Base-by-base conservation (phyloP, 2,888 invertebrate genomes). In the Apamea crenata region DNA sequence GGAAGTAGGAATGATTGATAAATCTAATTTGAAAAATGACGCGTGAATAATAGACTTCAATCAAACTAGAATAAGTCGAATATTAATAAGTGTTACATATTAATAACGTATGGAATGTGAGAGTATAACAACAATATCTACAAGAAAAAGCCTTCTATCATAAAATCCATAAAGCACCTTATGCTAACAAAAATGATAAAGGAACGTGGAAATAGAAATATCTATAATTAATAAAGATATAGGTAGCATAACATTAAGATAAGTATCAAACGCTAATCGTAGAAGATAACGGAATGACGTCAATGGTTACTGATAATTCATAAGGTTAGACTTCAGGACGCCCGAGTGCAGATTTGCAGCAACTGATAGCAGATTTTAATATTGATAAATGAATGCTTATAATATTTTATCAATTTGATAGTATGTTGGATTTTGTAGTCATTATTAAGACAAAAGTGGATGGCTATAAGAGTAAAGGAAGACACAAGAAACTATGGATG, bases 281-380 rank as follows among this genome's bases (percentile, higher is more conserved):
- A 44, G 70, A 69, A 71, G 89, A 90, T 89, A 90, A 83, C 32
- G 53, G 21, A 59, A 61, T 89, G 89, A 89, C 89, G 90, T 90
- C 89, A 90, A 90, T 87, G 40, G 72, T 29, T 83, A 81, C 83
- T 77, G 69, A 85, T 82, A 80, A 74, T 59, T 50, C 80, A 75
- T 68, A 80, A 70, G 61, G 74, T 81, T 82, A 90, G 90, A 89
- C 90, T 79, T 79, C 4, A 86, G 78, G 89, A 81, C 89, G 89
- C 84, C 87, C 53, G 47, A 67, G 65, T 74, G 65, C 47, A 69
- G 40, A 75, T 76, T 74, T 65, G 56, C 72, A 69, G 65, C 76
- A 76, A 68, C 75, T 74, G 80, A 85, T 89, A 80, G 16, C 29
- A 72, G 69, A 75, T 71, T 59, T 50, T 68, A 53, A 72, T 47